A percentile compares a stretch with the other conserved stretches of the same genome.
These are phyloP conservation scores for Scaptomyza polygonia DNA, from an alignment of 2,888 invertebrate genomes.

Conservation along the genomic window DNA sequence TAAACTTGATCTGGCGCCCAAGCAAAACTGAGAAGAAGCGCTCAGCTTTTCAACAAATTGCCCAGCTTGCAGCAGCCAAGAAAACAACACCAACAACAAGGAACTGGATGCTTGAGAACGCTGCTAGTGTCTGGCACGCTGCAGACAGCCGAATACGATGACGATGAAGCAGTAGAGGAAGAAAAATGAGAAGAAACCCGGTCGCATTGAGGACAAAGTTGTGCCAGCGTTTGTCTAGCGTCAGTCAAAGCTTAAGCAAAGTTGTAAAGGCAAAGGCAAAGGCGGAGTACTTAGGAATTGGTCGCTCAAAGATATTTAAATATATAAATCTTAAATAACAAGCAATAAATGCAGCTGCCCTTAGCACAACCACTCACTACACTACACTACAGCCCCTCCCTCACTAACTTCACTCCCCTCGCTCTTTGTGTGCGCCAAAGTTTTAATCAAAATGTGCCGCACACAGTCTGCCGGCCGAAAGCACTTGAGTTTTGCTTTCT, in stretches of 20 bases:
- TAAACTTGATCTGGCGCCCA: constrained; percentile 70
- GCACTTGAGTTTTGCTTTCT: constrained; percentile 51
- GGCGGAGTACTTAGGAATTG: constrained; percentile 71
- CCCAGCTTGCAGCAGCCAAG: constrained; percentile 40
- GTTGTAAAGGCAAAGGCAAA: constrained; percentile 64
- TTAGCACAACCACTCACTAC: constrained; percentile 7
- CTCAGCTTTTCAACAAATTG: constrained; percentile 45
- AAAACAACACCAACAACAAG: constrained; percentile 37
- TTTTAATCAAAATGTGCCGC: constrained; percentile 73
- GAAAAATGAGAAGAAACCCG: constrained; percentile 3
- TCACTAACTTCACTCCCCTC: too few species aligned
- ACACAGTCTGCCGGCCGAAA: constrained; percentile 39
- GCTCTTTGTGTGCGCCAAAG: constrained; percentile 33
- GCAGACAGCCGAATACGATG: neutral
- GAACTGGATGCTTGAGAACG: constrained; percentile 14
- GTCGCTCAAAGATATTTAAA: constrained; percentile 74
- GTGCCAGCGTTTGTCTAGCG: constrained; percentile 69
- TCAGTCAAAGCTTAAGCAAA: constrained; percentile 72
- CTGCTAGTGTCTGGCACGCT: constrained; percentile 11
- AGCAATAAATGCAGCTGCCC: constrained; percentile 70
- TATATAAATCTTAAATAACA: constrained; percentile 77
- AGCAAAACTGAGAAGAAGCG: constrained; percentile 11
- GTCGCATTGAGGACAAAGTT: constrained; percentile 66
- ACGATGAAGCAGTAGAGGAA: neutral
- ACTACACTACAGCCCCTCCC: too few species aligned